These are phyloP conservation scores for Gymnocheta viridis DNA, from an alignment of 2,888 invertebrate species.

Conservation along the genomic window DNA sequence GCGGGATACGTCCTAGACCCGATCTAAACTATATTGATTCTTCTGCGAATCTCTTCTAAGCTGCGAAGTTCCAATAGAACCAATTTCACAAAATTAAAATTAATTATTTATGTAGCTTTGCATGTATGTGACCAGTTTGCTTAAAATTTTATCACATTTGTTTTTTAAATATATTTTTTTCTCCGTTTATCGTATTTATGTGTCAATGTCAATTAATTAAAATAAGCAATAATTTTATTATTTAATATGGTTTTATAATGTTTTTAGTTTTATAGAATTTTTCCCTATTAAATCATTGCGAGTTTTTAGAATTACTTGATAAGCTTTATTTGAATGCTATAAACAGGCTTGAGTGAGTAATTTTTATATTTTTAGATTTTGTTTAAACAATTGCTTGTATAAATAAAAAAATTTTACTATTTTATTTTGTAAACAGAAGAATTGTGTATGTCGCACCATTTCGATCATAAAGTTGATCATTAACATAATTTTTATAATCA, in stretches of 20 bases:
- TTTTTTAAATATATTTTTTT: slow-evolving; percentile 16
- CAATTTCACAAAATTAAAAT: no score
- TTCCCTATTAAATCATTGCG: slow-evolving; percentile 21
- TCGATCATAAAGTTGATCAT: no score
- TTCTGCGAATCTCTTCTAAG: no score
- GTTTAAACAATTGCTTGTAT: background rate
- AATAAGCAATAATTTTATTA: slow-evolving; percentile 40
- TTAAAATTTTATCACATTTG: slow-evolving; percentile 47
- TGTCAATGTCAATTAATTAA: slow-evolving; percentile 65
- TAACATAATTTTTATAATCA: no score
- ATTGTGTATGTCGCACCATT: no score
- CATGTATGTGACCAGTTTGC: background rate
- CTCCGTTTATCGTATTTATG: slow-evolving; percentile 18
- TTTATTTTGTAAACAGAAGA: no score
- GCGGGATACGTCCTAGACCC: no score
- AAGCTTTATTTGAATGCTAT: slow-evolving; percentile 28
- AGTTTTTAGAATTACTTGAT: slow-evolving; percentile 41
- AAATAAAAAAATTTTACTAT: background rate
- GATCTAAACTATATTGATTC: no score
- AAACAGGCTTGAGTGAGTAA: slow-evolving; percentile 16
- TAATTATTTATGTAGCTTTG: background rate
- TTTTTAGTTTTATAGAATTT: slow-evolving; percentile 24
- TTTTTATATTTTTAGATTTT: slow-evolving; percentile 29
- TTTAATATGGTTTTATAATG: slow-evolving; percentile 36
- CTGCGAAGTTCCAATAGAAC: no score